Evolutionary conservation across 1,140 invertebrate species (phyloP).

Genomic region (Paraescarpia echinospica): DNA sequence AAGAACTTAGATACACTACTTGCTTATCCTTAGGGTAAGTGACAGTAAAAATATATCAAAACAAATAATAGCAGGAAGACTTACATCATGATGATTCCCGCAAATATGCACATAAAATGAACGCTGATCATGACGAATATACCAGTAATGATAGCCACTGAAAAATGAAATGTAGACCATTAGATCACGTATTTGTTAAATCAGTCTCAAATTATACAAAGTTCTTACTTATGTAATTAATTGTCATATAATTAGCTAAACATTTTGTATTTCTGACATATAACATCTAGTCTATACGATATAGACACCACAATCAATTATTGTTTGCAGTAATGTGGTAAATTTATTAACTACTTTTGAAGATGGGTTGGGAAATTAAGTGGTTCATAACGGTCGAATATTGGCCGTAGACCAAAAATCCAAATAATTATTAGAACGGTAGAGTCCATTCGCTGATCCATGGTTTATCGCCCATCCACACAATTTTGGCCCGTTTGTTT

Average conservation of each 20-base stretch:
- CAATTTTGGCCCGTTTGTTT: background rate
- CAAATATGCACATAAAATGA: slow-evolving; percentile 19
- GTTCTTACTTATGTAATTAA: no score
- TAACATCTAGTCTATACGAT: no score
- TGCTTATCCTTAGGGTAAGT: background rate
- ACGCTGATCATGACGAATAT: slow-evolving; percentile 16
- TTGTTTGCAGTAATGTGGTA: background rate
- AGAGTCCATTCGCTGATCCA: background rate
- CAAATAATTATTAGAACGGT: background rate
- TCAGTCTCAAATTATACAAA: background rate
- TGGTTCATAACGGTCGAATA: background rate
- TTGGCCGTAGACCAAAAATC: background rate
- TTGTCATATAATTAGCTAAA: no score
- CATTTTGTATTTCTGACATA: no score
- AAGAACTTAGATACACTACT: background rate
- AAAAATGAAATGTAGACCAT: slow-evolving; percentile 13
- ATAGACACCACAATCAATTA: no score
- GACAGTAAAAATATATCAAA: background rate
- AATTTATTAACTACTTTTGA: background rate
- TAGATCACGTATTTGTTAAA: background rate
- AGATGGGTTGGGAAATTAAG: background rate
- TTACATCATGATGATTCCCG: slow-evolving; percentile 27
- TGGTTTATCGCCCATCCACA: background rate
- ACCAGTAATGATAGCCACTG: slow-evolving; percentile 26
- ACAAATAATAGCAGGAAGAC: background rate